These are phyloP conservation scores for Drosophila anomelani DNA, from an alignment of 2,888 invertebrate genomes.

Conservation along the genomic window DNA sequence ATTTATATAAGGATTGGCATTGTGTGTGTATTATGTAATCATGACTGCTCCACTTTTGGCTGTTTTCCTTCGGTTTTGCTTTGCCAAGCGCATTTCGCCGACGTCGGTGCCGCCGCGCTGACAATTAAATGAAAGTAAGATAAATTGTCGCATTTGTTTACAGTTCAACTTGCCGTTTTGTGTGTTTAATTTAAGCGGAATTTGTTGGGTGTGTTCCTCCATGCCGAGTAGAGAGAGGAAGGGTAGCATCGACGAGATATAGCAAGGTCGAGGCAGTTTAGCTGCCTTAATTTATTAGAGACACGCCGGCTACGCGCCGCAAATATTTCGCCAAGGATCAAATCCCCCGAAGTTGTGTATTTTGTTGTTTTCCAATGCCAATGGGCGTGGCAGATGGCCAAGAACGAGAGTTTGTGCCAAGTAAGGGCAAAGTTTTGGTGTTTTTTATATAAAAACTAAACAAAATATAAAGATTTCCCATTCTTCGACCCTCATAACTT, in stretches of 20 bases:
- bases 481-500: background rate
- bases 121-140: conserved; percentile 82
- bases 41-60: conserved; percentile 49
- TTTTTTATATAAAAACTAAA: no score
- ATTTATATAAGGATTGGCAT: conserved; percentile 20
- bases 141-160: conserved; percentile 81
- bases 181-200: conserved; percentile 63
- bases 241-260: conserved; percentile 57
- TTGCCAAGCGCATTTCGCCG: conserved; percentile 74
- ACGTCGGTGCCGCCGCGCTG: conserved; percentile 39
- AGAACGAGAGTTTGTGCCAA: background rate
- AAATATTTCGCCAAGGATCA: conserved; percentile 71
- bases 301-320: conserved; percentile 50
- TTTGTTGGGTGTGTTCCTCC: conserved; percentile 37
- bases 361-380: conserved; percentile 56
- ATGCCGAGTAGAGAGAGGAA: background rate
- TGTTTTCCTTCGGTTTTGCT: conserved; percentile 52
- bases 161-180: conserved; percentile 73
- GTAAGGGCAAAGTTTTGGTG: background rate
- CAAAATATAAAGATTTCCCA: background rate
- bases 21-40: conserved; percentile 49
- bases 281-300: conserved; percentile 68
- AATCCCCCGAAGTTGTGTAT: conserved; percentile 69
- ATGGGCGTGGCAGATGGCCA: conserved; percentile 28
- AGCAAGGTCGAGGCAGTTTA: conserved; percentile 50